Percentiles rank a stretch among this genome's conserved stretches.
Evolutionary conservation across 2,113 vertebrate genomes (phyloP).

Genomic region (Corynorhinus townsendii): DNA sequence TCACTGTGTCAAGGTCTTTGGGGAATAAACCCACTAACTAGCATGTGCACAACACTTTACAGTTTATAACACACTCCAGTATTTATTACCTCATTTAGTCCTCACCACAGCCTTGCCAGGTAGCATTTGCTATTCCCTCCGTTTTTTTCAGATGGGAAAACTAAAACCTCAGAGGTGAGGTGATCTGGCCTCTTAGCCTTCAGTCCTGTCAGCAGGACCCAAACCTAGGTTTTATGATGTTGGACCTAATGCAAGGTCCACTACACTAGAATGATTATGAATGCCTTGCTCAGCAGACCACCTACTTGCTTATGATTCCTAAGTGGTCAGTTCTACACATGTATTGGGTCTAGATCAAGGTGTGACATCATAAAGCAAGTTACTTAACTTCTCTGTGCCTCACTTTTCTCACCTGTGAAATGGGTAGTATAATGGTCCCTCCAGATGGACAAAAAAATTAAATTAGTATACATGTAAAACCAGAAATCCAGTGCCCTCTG

Average conservation of each 20-base stretch:
- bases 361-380: neutral
- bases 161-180: neutral
- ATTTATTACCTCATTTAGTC: neutral
- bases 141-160: neutral
- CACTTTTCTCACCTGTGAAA: neutral
- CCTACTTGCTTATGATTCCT: neutral
- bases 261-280: neutral
- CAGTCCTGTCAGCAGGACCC: neutral
- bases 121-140: neutral
- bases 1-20: neutral
- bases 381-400: neutral
- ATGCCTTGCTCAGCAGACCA: neutral
- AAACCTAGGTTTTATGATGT: neutral
- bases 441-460: neutral
- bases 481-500: neutral
- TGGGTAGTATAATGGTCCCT: neutral
- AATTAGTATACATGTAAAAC: neutral
- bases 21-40: conserved; percentile 29
- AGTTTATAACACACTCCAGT: neutral
- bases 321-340: too few relatives aligned
- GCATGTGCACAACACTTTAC: neutral
- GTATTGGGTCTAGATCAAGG: neutral
- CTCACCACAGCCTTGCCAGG: neutral
- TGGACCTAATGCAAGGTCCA: neutral
- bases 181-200: neutral